phyloP scores from a whole-genome alignment of 2,797 vertebrate species.

The Cetoscarus ocellatus region DNA sequence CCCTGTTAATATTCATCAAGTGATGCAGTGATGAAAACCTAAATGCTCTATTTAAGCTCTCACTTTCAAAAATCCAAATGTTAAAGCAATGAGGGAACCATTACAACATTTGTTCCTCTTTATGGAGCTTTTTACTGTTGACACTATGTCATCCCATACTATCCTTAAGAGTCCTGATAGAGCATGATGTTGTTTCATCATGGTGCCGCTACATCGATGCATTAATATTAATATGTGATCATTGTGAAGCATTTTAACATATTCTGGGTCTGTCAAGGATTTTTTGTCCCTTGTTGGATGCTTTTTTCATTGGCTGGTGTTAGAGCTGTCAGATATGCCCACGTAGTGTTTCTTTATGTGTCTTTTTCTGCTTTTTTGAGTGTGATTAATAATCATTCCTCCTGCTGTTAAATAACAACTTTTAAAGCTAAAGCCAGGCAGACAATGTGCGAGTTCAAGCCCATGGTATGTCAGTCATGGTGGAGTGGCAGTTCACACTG shows the following conservation, averaged over 20 bases:
- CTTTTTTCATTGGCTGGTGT: constrained; percentile 28
- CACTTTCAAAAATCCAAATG: background rate
- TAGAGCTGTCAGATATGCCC: constrained; percentile 20
- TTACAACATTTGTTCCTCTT: constrained; percentile 39
- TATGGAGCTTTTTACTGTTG: constrained; percentile 41
- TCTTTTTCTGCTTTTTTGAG: constrained; percentile 31
- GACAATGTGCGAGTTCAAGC: no score
- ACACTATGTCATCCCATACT: constrained; percentile 5
- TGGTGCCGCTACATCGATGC: constrained; percentile 42
- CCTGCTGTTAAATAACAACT: constrained; percentile 18
- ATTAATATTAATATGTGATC: constrained; percentile 33
- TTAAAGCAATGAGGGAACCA: background rate
- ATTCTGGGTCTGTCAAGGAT: constrained; percentile 12
- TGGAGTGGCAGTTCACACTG: no score
- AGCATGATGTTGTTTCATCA: constrained; percentile 53
- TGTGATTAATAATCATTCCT: constrained; percentile 27
- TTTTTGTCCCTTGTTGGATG: constrained; percentile 16
- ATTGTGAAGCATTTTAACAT: constrained; percentile 44
- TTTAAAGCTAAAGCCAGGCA: no score
- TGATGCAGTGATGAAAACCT: constrained; percentile 58
- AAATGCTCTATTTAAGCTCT: constrained; percentile 40
- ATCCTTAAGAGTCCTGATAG: constrained; percentile 11
- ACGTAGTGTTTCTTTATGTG: constrained; percentile 9
- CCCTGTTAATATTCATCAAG: constrained; percentile 25
- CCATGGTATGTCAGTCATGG: no score